These are phyloP conservation scores for Odontophorus gujanensis DNA, from an alignment of 2,113 vertebrate species.

Conservation along the genomic window DNA sequence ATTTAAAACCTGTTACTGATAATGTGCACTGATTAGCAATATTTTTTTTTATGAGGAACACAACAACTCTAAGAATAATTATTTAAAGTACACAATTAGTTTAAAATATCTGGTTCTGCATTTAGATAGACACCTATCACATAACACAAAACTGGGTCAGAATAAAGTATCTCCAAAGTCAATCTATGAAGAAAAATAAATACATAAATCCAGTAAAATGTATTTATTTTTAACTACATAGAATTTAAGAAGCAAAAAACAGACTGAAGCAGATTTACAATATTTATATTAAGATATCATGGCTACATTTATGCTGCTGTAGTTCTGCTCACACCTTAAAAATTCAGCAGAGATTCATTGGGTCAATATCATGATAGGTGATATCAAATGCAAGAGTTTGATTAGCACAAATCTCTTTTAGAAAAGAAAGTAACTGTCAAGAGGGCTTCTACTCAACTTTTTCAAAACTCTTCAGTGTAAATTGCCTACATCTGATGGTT, in stretches of 20 bases:
- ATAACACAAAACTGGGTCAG: not conserved
- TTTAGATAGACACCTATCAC: constrained; percentile 17
- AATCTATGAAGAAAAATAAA: not conserved
- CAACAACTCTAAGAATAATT: constrained; percentile 20
- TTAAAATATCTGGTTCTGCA: constrained; percentile 7
- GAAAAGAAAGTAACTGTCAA: not conserved
- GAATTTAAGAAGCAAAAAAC: not conserved
- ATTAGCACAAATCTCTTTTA: not conserved
- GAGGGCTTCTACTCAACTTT: not conserved
- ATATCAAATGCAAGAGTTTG: not conserved
- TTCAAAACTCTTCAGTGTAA: not conserved
- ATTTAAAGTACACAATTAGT: constrained; percentile 14
- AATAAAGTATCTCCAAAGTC: not conserved
- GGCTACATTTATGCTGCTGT: not conserved
- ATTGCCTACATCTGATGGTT: not conserved
- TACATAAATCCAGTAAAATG: too few relatives aligned
- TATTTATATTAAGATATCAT: not conserved
- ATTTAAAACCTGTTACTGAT: not conserved
- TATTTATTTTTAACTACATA: not conserved
- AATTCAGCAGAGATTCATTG: not conserved
- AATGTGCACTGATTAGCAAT: constrained; percentile 8
- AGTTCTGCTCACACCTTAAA: not conserved
- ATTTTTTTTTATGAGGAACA: constrained; percentile 45
- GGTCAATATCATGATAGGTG: not conserved
- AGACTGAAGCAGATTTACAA: not conserved